phyloP scores from a whole-genome alignment of 2,797 vertebrate species.

The Silurus aristotelis region DNA sequence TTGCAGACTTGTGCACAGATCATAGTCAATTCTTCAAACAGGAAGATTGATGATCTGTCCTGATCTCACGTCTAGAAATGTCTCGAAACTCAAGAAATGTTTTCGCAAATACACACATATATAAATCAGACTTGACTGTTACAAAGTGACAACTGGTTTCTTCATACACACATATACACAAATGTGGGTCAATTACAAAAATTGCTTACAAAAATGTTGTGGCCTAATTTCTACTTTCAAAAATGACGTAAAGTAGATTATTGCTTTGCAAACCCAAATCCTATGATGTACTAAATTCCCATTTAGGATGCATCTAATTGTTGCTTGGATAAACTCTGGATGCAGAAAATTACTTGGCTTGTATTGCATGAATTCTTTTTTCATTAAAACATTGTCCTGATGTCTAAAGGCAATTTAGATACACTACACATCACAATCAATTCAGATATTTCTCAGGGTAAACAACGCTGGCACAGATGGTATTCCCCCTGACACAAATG shows the following conservation, averaged over 20 bases:
- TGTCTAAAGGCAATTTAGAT: slow-evolving; percentile 18
- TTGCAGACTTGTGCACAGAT: too few relatives aligned
- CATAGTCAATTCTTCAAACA: too few relatives aligned
- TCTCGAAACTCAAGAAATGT: too few relatives aligned
- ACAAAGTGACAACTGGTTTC: too few relatives aligned
- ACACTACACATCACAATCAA: slow-evolving; percentile 34
- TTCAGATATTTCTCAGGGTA: slow-evolving; percentile 41
- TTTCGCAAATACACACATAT: too few relatives aligned
- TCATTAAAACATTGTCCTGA: neutral
- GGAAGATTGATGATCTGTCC: too few relatives aligned
- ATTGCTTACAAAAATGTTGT: neutral
- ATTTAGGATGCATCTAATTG: neutral
- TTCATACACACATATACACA: neutral
- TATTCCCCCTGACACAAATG: slow-evolving; percentile 34
- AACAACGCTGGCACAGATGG: slow-evolving; percentile 24
- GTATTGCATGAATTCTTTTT: neutral
- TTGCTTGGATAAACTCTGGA: neutral
- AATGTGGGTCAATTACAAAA: neutral
- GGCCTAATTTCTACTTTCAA: neutral
- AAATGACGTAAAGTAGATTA: neutral
- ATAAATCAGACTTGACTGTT: too few relatives aligned
- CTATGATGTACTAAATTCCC: neutral
- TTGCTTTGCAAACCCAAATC: neutral
- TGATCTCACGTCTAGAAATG: too few relatives aligned
- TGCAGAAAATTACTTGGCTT: neutral